These are phyloP conservation scores for Loripinus fragilis DNA, from an alignment of 2,888 invertebrate genomes.

Conservation along the genomic window DNA sequence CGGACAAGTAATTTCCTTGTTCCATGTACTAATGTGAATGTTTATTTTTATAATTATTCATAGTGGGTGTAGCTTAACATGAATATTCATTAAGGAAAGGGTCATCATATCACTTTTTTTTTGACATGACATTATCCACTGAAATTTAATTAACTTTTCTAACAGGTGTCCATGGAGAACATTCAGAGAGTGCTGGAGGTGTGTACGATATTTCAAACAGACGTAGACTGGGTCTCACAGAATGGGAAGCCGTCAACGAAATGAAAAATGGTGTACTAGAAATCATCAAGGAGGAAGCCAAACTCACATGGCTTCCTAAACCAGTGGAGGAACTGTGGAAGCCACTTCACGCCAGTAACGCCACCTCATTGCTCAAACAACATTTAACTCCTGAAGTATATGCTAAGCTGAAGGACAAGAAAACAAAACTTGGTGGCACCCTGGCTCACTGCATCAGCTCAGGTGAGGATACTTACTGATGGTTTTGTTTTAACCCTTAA, in stretches of 20 bases:
- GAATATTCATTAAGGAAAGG: no score
- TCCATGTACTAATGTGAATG: no score
- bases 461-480: slow-evolving; percentile 47
- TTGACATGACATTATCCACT: no score
- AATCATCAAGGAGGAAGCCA: slow-evolving; percentile 72
- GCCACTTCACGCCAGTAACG: slow-evolving; percentile 48
- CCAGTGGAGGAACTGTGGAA: slow-evolving; percentile 62
- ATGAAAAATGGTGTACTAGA: slow-evolving; percentile 77
- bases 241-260: slow-evolving; percentile 75
- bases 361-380: slow-evolving; percentile 89
- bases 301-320: slow-evolving; percentile 53
- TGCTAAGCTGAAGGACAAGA: slow-evolving; percentile 69
- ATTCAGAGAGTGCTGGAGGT: slow-evolving; percentile 78
- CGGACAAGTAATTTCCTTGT: no score
- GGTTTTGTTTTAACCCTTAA: no score
- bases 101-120: no score
- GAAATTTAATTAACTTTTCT: neutral
- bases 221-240: slow-evolving; percentile 77
- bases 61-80: no score
- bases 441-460: slow-evolving; percentile 85
- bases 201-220: slow-evolving; percentile 80
- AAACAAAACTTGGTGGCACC: slow-evolving; percentile 73
- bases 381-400: slow-evolving; percentile 68
- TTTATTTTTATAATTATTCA: no score
- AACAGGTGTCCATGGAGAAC: slow-evolving; percentile 77